phyloP scores from a whole-genome alignment of 2,113 vertebrate genomes.

The Galbula dea region DNA sequence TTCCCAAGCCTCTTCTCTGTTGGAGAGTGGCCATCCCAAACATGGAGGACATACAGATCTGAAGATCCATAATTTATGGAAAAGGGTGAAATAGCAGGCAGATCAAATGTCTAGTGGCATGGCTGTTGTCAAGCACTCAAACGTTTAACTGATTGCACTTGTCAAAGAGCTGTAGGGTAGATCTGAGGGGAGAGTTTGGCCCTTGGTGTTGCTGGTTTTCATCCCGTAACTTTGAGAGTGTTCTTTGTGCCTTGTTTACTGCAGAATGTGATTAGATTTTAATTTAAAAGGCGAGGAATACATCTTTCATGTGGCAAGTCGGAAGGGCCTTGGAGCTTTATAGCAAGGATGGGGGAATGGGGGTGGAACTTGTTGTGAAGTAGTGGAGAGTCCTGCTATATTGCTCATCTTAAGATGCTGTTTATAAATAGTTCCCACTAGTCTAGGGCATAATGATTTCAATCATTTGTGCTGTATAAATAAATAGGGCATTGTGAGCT shows the following conservation, averaged over 20 bases:
- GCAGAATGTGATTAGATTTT: slow-evolving; percentile 66
- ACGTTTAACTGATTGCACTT: slow-evolving; percentile 67
- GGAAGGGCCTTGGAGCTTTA: slow-evolving; percentile 53
- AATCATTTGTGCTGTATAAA: slow-evolving; percentile 65
- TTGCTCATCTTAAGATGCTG: slow-evolving; percentile 58
- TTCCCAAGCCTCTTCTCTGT: slow-evolving; percentile 16
- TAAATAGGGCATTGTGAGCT: slow-evolving; percentile 68
- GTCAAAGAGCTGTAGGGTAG: slow-evolving; percentile 29
- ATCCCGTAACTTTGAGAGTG: slow-evolving; percentile 7
- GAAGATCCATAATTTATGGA: slow-evolving; percentile 66
- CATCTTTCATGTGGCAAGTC: slow-evolving; percentile 71
- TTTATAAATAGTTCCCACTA: slow-evolving; percentile 68
- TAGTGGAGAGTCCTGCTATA: slow-evolving; percentile 48
- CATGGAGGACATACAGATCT: slow-evolving; percentile 63
- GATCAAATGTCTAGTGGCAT: slow-evolving; percentile 56
- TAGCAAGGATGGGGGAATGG: slow-evolving; percentile 17
- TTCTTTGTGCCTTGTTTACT: slow-evolving; percentile 60
- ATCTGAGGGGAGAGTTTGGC: slow-evolving; percentile 28
- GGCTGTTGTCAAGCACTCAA: slow-evolving; percentile 58
- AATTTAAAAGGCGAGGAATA: slow-evolving; percentile 57
- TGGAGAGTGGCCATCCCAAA: slow-evolving; percentile 45
- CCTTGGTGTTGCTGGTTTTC: slow-evolving; percentile 24
- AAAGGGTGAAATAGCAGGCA: slow-evolving; percentile 38
- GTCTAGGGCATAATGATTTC: slow-evolving; percentile 64
- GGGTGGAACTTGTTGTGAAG: slow-evolving; percentile 39